Base-by-base conservation (phyloP, 2,113 vertebrate genomes). In the Eonycteris spelaea region DNA sequence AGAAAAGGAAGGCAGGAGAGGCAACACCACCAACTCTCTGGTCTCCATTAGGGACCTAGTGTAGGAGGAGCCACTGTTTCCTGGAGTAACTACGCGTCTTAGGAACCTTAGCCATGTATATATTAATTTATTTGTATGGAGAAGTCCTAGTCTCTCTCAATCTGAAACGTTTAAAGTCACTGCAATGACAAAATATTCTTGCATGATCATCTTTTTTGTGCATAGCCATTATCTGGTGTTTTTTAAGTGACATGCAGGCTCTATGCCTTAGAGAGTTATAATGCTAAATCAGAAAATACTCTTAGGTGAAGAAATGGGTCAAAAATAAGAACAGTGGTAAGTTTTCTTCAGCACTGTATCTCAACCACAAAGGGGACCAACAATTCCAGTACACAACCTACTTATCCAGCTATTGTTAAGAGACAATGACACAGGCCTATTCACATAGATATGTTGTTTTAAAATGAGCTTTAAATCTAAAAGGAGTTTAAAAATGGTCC, bases 401-500 rank as follows among this genome's bases (percentile, higher is more conserved):
- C 9, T 96, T 53, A 90, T 10, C 79, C 0, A 80, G 53, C 26
- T 74, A 65, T 16, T 79, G 0, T 68, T 45, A 77, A 77, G 28
- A 96, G 35, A 94, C 11, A 33, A 68, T 57, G 18, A 78, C 28
- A 68, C 7, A 59, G 65, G n/a, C 26, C 33, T 93, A 30, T 30
- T 78, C 57, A 96, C 35, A 74, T 0, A 90, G 53, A 61, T 80
- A 84, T 0, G 55, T 11, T 45, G 38, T 86, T 97, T 86, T 92
- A 68, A 94, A 80, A 77, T 75, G 4, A 91, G 35, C 53, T 94
- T 92, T 90, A 87, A 92, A 90, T 18, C 11, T n/a, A 70, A 89
- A 95, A 80, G 13, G 18, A 30, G 2, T n/a, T 94, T 94, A 30
- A 18, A 94, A 93, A 91, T 40, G 10, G 26, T 51, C 86, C 91